Base-by-base conservation (phyloP, 2,888 invertebrate genomes). In the Sericinus montela region DNA sequence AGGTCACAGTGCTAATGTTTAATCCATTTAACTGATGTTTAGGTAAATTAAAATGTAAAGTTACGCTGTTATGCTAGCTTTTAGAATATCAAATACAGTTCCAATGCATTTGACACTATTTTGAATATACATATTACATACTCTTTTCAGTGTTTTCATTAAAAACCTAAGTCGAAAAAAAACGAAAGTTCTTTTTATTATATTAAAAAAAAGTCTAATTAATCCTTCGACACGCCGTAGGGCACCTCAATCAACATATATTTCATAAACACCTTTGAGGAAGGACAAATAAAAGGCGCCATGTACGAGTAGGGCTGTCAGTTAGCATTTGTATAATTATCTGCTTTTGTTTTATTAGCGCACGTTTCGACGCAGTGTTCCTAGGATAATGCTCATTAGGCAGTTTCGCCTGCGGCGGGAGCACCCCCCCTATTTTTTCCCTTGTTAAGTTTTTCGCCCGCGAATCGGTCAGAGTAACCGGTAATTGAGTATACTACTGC, bases 11-110 rank as follows among this genome's bases (percentile, higher is more conserved):
- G 52, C 47, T 52, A 52, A 54, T 57, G 58, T 56, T 56, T 60
- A 62, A 65, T 65, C 59, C 60, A 65, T 59, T 64, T 59, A 54
- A 48, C 45, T 48, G 44, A 15, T 46, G 45, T 52, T 54, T 49
- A 54, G 41, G 40, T 51, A 40, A 46, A 50, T 53, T 46, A 50
- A 50, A 45, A 41, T 23, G 19, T 13, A 19, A 19, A 37, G 8
- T 8, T 37, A 25, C 25, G 25, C 25, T 25, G 25, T 32, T 5
- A 32, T 7, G 32, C 11, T 32, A 32, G 13, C 32, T 32, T 13
- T 11, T 32, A 6, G n/a, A 32, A 11, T 5, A 11, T 32, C 6
- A 11, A 11, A 32, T 32, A 6, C 11, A 2, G n/a, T 19, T 19
- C 3, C 5, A 19, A 2, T 5, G 19, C 19, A 19, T 19, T 3